Conservation (phyloP, 2,113 vertebrate species). For the Dicerorhinus sumatrensis region DNA sequence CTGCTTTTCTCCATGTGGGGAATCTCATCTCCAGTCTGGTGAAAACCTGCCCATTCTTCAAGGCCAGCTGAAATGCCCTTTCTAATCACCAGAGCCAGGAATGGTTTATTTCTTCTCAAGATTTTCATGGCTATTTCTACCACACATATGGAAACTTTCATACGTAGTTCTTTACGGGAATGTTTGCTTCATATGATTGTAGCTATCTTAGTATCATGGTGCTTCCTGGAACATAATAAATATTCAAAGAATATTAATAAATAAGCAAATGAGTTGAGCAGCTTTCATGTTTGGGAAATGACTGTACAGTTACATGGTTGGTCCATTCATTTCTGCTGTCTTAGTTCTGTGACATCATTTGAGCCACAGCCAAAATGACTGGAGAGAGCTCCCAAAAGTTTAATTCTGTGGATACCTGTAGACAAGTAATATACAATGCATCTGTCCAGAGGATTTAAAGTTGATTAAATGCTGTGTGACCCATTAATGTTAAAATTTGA, state of each 20-base stretch:
- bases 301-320: neutral
- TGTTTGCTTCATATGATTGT: neutral
- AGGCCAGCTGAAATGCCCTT: neutral
- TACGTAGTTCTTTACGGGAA: neutral
- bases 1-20: neutral
- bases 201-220: neutral
- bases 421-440: neutral
- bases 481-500: neutral
- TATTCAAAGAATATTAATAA: neutral
- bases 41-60: neutral
- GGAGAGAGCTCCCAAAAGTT: neutral
- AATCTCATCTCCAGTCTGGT: neutral
- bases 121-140: neutral
- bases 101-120: neutral
- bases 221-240: neutral
- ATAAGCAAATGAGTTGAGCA: neutral
- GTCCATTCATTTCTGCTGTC: neutral
- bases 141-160: neutral
- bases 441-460: neutral
- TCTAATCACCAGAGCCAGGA: neutral
- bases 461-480: neutral
- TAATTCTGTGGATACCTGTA: neutral
- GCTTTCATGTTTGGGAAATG: neutral
- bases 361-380: neutral
- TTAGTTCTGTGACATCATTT: neutral